Evolutionary conservation across 2,113 vertebrate species (phyloP).

Genomic region (Chinchilla lanigera): DNA sequence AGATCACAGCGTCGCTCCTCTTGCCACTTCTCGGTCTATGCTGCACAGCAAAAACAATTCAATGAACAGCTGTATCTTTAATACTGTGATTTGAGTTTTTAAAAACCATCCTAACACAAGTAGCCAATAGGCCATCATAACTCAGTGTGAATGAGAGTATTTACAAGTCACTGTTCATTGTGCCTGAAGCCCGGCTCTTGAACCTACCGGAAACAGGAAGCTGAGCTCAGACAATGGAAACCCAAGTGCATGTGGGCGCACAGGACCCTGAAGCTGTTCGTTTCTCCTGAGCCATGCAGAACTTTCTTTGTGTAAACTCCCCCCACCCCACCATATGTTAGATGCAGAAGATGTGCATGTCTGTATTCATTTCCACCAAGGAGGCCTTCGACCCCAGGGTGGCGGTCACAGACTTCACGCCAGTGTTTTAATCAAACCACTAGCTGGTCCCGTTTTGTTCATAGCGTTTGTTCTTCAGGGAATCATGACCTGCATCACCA

Average conservation of each 20-base stretch:
- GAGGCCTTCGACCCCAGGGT: not conserved
- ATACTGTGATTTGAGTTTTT: slow-evolving; percentile 63
- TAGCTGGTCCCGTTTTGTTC: not conserved
- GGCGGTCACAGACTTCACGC: fast-evolving
- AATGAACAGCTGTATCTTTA: not conserved
- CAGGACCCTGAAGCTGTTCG: fast-evolving
- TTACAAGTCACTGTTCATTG: slow-evolving; percentile 26
- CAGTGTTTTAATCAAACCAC: not conserved
- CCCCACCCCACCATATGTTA: fast-evolving
- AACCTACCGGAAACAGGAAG: not conserved
- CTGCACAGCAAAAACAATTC: not conserved
- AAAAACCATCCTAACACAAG: not conserved
- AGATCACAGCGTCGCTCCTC: not conserved
- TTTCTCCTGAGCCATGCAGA: not conserved
- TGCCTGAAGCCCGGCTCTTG: not conserved
- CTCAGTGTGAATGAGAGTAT: not conserved
- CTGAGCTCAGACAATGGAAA: not conserved
- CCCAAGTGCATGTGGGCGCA: fast-evolving
- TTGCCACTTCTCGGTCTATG: not conserved
- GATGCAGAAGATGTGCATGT: fast-evolving
- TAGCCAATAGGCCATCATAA: not conserved
- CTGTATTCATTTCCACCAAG: fast-evolving
- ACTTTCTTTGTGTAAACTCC: fast-evolving
- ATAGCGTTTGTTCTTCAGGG: not conserved
- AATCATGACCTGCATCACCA: slow-evolving; percentile 11